Base-by-base conservation (phyloP, 2,113 vertebrate genomes). In the Peromyscus maniculatus region DNA sequence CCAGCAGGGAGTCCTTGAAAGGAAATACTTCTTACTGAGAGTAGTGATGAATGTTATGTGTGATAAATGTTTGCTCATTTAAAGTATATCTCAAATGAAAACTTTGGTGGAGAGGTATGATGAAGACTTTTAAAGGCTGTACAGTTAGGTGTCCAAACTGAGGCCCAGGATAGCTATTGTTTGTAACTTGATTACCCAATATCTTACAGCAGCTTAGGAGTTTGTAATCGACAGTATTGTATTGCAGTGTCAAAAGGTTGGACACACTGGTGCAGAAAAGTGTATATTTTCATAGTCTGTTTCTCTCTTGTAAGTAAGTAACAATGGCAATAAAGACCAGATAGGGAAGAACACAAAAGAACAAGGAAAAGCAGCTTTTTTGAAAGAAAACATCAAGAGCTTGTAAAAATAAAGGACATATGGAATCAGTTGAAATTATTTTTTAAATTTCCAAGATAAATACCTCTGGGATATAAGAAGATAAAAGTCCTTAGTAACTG, bases 401-500 rank as follows among this genome's bases (percentile, higher is more conserved):
- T 67, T 86, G 31, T 80, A 87, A 72, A 84, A 89, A 55, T 71
- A 59, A 91, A 87, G 36, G 15, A 90, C 90, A 71, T 67, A 46
- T 9, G 88, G 74, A 82, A 92, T 59, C 49, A 86, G n/a, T 95
- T 95, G 62, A 87, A 79, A 31, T 83, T 64, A 16, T 69, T 79
- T 71, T 69, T 62, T 24, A 24, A 46, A 90, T 33, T 36, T 69
- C 13, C 33, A 59, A 72, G 2, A 43, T 79, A 87, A 62, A 72
- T 82, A 66, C 3, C 11, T 31, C 43, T 49, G 31, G 26, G 55
- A 39, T 80, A 80, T 15, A 89, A 21, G 16, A n/a, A 89, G 26
- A 62, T 79, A 72, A 57, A 95, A 87, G 59, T 46, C 39, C 59
- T 66, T 84, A 84, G 82, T 46, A 39, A 31, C 12, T 66, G 82